Evolutionary conservation across 2,888 invertebrate species (phyloP), one percentile per base, ranked within the genome.

Genomic region (Conistra vaccinii): DNA sequence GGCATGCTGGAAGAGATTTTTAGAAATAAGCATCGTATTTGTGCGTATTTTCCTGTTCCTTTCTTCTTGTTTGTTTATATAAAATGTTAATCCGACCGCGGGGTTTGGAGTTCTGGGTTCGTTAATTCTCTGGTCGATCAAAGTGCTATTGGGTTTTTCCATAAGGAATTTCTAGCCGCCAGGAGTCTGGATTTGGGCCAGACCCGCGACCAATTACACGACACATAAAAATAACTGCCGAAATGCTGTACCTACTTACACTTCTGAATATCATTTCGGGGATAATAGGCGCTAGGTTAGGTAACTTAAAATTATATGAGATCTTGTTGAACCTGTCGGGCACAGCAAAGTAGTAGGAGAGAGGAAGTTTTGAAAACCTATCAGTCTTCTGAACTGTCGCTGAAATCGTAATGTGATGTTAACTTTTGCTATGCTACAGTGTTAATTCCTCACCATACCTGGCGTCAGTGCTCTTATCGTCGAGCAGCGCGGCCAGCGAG

Each of bases 401-500:
- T n/a, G 9, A 10, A 10, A 10, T n/a, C 10, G 10, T 3, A 53
- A 53, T n/a, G 26, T 7, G 6, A 55, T 6, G 26, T 14, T 12
- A 53, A 53, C 6, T 26, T 26, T 55, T 29, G 17, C 10, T 32
- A 51, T 26, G n/a, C 39, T 60, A 32, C 2, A n/a, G 20, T 32
- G 32, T 70, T 35, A 29, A n/a, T 48, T 55, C 48, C 71, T 71
- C 57, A 67, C 58, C 66, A 62, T 73, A 95, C 96, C 96, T 97
- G n/a, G 97, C 95, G 35, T 97, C 97, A 1, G 92, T 90, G 85
- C 93, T 94, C 89, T 96, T 97, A 85, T 97, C 97, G 23, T 96
- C 95, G 1, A 97, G 90, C 83, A 97, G 93, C n/a, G 91, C 90
- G 0, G 96, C 93, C 85, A 97, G 93, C 6, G 96, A 92, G 1